Conservation (phyloP, 2,113 vertebrate species). For the Kryptolebias marmoratus region DNA sequence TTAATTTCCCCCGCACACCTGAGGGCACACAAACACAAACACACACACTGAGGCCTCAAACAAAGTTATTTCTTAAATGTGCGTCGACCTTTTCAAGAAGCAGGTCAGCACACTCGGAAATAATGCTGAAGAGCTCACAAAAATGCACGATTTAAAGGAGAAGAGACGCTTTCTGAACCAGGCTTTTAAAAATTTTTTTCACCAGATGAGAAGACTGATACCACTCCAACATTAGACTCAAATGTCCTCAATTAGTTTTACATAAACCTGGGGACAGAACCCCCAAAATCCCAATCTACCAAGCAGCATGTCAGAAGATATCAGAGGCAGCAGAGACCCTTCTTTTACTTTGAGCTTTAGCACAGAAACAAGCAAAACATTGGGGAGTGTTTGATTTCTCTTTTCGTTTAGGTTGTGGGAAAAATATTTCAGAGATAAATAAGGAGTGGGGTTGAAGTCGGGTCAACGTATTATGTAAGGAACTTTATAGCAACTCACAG, state of each 20-base stretch:
- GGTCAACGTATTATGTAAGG: too few species aligned
- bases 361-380: too few species aligned
- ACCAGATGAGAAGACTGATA: background rate
- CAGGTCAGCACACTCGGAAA: slow-evolving; percentile 35
- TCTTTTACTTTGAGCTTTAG: too few species aligned
- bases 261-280: background rate
- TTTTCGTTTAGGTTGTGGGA: too few species aligned
- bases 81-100: slow-evolving; percentile 18
- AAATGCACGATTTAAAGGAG: slow-evolving; percentile 47
- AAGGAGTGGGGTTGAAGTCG: too few species aligned
- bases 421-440: too few species aligned
- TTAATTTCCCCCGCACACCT: slow-evolving; percentile 23
- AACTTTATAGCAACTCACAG: too few species aligned
- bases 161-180: slow-evolving; percentile 15
- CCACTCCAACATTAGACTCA: background rate
- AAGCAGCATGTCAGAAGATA: too few species aligned
- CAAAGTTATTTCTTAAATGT: slow-evolving; percentile 32
- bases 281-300: background rate
- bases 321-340: too few species aligned
- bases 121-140: slow-evolving; percentile 40
- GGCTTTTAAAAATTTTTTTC: background rate
- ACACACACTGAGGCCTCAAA: slow-evolving; percentile 30
- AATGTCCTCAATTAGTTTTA: slow-evolving; percentile 1
- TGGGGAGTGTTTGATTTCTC: too few species aligned
- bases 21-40: slow-evolving; percentile 30